Evolutionary conservation across 1,140 invertebrate genomes (phyloP).

Genomic region (Zaprionus capensis): DNA sequence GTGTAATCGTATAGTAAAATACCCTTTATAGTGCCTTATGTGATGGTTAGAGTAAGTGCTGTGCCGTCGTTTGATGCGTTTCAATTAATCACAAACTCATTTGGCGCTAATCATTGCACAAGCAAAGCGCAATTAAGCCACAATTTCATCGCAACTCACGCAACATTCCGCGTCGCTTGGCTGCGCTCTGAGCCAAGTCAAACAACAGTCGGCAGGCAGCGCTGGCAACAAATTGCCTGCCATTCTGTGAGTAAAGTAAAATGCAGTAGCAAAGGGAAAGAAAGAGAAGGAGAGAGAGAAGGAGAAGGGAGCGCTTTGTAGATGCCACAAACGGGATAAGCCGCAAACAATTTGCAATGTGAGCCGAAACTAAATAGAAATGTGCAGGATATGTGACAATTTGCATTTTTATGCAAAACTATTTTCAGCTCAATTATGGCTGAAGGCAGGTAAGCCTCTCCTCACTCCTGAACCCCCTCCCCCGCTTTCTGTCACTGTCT

Average conservation of each 20-base stretch:
- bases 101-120: constrained; percentile 29
- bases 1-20: background rate
- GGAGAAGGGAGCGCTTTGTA: background rate
- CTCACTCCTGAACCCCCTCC: background rate
- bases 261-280: background rate
- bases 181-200: constrained; percentile 59
- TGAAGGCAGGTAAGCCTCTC: background rate
- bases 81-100: constrained; percentile 26
- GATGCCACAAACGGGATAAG: constrained; percentile 47
- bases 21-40: background rate
- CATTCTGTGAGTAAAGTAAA: constrained; percentile 32
- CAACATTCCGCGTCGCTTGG: constrained; percentile 42
- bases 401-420: constrained; percentile 81
- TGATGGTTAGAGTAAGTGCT: background rate
- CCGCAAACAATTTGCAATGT: constrained; percentile 56
- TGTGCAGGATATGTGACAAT: constrained; percentile 79
- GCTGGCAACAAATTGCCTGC: constrained; percentile 64
- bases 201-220: constrained; percentile 45
- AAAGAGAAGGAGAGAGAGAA: background rate
- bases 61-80: constrained; percentile 5
- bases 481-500: background rate
- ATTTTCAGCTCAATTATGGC: constrained; percentile 75
- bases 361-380: constrained; percentile 70
- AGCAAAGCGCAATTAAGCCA: constrained; percentile 37
- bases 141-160: constrained; percentile 25